These are phyloP conservation scores for Anabacerthia variegaticeps DNA, from an alignment of 2,797 vertebrate genomes.

Conservation along the genomic window DNA sequence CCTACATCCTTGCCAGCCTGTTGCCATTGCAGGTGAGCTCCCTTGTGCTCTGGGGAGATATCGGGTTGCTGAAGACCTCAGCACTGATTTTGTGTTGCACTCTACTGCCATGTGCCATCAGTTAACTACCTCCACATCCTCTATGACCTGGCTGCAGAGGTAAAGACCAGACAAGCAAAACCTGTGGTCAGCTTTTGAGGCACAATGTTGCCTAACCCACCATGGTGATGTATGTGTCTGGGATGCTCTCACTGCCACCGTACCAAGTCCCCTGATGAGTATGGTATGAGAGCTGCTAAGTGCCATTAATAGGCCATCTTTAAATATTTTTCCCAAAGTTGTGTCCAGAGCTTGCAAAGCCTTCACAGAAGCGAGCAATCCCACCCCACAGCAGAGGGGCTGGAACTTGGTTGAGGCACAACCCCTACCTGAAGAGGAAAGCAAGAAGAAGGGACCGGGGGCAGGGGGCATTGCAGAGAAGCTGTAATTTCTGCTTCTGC, in stretches of 20 bases:
- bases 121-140: neutral
- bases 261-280: neutral
- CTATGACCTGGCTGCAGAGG: neutral
- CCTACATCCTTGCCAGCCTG: neutral
- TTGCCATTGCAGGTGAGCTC: neutral
- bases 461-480: fast-evolving
- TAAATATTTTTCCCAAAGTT: neutral
- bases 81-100: neutral
- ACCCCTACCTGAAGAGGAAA: neutral
- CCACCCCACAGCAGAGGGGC: neutral
- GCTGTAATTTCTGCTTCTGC: neutral
- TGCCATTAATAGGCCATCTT: neutral
- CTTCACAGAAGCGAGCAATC: neutral
- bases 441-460: neutral
- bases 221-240: neutral
- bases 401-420: neutral
- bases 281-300: neutral
- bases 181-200: neutral
- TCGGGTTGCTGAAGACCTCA: fast-evolving
- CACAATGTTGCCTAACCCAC: neutral
- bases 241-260: neutral
- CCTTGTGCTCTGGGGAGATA: neutral
- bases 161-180: neutral
- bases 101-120: neutral
- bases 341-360: neutral